A percentile compares a stretch with the other conserved stretches of the same genome.
Conservation (phyloP, 2,888 invertebrate species). For the Antitype chi region DNA sequence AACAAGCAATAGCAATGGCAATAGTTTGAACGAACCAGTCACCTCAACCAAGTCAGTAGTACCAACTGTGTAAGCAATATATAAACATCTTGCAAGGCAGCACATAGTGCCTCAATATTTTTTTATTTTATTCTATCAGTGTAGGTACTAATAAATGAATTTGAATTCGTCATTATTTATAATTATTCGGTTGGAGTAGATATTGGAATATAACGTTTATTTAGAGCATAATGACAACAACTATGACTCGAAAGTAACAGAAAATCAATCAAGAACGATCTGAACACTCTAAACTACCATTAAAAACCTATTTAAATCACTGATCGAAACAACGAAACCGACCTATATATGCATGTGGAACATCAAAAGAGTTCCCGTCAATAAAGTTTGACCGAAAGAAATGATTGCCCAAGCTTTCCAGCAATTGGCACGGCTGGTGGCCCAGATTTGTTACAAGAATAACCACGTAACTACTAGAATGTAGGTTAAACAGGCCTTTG, state of each 20-base stretch:
- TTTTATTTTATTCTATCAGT: no score
- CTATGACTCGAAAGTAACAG: background rate
- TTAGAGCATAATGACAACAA: background rate
- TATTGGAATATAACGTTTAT: background rate
- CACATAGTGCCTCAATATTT: no score
- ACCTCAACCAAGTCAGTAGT: no score
- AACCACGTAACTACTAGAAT: constrained; percentile 51
- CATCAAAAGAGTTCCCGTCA: constrained; percentile 62
- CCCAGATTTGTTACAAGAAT: constrained; percentile 63
- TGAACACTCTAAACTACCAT: constrained; percentile 7
- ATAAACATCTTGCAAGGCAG: no score
- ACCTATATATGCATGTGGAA: constrained; percentile 41
- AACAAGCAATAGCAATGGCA: no score
- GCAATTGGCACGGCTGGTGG: constrained; percentile 50
- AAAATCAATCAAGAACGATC: constrained; percentile 21
- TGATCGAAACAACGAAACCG: constrained; percentile 39
- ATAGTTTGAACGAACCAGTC: no score
- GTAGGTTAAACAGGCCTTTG: constrained; percentile 55
- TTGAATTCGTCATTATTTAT: background rate
- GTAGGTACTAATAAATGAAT: no score
- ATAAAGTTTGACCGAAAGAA: constrained; percentile 59
- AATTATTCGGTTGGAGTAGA: background rate
- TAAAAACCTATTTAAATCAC: constrained; percentile 32
- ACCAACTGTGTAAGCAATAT: no score
- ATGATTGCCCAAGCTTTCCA: constrained; percentile 62